phyloP scores from a whole-genome alignment of 1,140 invertebrate species.

The Homalodisca vitripennis region DNA sequence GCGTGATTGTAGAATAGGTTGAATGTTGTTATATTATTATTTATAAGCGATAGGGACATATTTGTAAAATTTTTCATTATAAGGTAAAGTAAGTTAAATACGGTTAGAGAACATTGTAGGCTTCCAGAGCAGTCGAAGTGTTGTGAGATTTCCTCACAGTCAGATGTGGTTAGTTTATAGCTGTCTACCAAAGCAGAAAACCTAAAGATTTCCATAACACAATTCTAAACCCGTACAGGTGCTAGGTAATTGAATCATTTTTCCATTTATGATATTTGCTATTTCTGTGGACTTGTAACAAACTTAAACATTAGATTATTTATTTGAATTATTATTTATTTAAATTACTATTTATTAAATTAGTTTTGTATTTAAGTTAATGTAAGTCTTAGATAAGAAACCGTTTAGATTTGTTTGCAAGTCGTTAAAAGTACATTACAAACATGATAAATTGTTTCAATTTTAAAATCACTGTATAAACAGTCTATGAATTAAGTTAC shows the following conservation, averaged over 20 bases:
- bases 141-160: conserved; percentile 3
- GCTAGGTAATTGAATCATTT: conserved; percentile 7
- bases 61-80: too few relatives aligned
- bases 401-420: background rate
- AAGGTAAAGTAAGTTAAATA: conserved; percentile 12
- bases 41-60: background rate
- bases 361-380: background rate
- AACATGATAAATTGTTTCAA: too few relatives aligned
- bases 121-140: background rate
- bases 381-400: background rate
- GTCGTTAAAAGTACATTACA: background rate
- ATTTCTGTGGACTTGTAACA: background rate
- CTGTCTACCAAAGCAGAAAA: conserved; percentile 24
- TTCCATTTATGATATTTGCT: too few relatives aligned
- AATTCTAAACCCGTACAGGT: conserved; percentile 1
- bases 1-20: conserved; percentile 12
- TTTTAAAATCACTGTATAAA: too few relatives aligned
- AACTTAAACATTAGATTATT: background rate
- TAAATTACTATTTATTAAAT: background rate
- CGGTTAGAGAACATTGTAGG: conserved; percentile 5
- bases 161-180: conserved; percentile 7
- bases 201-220: background rate
- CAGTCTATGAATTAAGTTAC: too few relatives aligned
- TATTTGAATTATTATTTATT: conserved; percentile 16
- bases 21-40: conserved; percentile 8